phyloP scores from a whole-genome alignment of 1,140 invertebrate genomes.

The Plutomurus gul region DNA sequence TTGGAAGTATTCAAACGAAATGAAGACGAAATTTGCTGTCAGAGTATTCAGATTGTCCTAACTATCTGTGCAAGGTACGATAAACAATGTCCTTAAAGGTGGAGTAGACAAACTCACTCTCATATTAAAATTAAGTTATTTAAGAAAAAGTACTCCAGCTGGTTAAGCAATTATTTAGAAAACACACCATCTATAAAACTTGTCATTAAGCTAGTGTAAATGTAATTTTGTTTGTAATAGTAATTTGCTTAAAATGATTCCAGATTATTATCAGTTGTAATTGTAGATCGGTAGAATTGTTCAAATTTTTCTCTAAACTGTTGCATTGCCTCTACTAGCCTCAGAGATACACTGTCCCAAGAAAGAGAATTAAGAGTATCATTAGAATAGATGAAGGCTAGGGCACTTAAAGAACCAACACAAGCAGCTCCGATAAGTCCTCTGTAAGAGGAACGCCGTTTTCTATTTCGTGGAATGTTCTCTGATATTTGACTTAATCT shows the following conservation, averaged over 20 bases:
- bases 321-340: neutral
- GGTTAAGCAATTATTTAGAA: too few species aligned
- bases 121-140: too few species aligned
- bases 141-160: too few species aligned
- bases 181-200: too few species aligned
- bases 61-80: too few species aligned
- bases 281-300: neutral
- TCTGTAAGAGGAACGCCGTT: neutral
- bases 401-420: neutral
- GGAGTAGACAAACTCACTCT: too few species aligned
- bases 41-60: too few species aligned
- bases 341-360: neutral
- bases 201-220: too few species aligned
- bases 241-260: neutral
- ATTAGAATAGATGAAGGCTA: conserved; percentile 25
- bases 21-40: too few species aligned
- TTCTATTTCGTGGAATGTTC: neutral
- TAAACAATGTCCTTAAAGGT: too few species aligned
- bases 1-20: too few species aligned
- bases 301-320: neutral
- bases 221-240: neutral
- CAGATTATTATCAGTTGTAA: neutral
- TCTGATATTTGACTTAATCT: neutral
- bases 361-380: neutral
- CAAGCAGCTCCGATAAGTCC: neutral